phyloP scores from a whole-genome alignment of 2,113 vertebrate species.

The Thunnus maccoyii region DNA sequence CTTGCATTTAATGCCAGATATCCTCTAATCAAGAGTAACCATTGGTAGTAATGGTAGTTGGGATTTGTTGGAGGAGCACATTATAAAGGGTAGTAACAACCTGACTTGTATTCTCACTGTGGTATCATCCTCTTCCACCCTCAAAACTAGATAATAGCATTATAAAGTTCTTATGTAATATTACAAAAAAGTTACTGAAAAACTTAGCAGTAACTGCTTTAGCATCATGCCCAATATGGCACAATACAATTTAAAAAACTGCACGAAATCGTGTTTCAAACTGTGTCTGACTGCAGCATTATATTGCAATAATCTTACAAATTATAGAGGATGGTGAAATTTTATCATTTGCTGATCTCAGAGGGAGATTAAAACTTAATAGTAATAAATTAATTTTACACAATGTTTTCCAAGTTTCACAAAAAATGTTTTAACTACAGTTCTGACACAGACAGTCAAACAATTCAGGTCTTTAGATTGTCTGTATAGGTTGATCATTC shows the following conservation, averaged over 20 bases:
- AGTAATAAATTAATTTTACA: conserved; percentile 10
- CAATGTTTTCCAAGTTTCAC: conserved; percentile 10
- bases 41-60: no score
- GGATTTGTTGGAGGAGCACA: background rate
- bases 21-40: no score
- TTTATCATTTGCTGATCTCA: background rate
- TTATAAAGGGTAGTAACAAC: background rate
- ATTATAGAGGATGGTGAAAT: background rate
- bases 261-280: conserved; percentile 5
- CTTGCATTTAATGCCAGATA: conserved; percentile 1
- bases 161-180: background rate
- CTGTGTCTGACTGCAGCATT: conserved; percentile 18
- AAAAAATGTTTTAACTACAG: background rate
- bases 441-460: background rate
- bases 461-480: background rate
- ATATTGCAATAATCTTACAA: conserved; percentile 25
- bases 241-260: conserved; percentile 8
- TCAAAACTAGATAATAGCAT: conserved; percentile 1
- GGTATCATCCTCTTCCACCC: conserved; percentile 4
- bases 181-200: background rate
- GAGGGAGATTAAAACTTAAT: background rate
- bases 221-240: background rate
- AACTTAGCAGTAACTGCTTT: conserved; percentile 1
- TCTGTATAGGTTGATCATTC: background rate
- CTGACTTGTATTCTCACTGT: background rate